Percentiles rank a stretch among this genome's conserved stretches.
These are phyloP conservation scores for Nephotettix cincticeps DNA, from an alignment of 1,140 invertebrate species.

Conservation along the genomic window DNA sequence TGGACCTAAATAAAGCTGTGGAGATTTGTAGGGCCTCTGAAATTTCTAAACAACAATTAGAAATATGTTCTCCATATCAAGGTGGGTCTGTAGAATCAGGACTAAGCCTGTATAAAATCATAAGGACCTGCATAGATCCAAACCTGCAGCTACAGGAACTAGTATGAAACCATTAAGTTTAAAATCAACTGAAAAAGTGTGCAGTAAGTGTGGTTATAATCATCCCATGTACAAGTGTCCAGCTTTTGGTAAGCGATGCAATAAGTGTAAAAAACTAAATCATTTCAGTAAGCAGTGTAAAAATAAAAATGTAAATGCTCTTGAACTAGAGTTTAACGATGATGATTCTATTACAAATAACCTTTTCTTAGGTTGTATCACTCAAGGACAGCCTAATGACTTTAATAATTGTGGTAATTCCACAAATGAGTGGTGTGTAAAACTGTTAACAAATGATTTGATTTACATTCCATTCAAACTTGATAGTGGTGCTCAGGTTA, in stretches of 20 bases:
- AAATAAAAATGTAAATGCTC: neutral
- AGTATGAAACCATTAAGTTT: too few relatives aligned
- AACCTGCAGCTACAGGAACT: too few relatives aligned
- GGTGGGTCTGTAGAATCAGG: too few relatives aligned
- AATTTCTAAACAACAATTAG: too few relatives aligned
- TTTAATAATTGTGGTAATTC: too few relatives aligned
- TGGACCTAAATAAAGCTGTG: neutral
- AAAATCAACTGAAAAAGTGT: too few relatives aligned
- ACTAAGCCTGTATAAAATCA: too few relatives aligned
- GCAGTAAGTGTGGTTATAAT: neutral
- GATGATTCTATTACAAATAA: neutral
- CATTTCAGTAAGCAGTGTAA: neutral
- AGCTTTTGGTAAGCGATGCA: neutral
- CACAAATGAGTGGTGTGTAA: neutral
- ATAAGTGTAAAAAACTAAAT: neutral
- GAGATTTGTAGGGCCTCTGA: too few relatives aligned
- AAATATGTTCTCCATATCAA: too few relatives aligned
- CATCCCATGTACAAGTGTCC: neutral
- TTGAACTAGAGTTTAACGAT: neutral
- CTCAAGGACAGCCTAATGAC: too few relatives aligned
- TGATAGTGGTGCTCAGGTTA: neutral
- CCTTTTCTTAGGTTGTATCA: too few relatives aligned
- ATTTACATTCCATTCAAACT: neutral
- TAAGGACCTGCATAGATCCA: too few relatives aligned
- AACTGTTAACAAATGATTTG: neutral